Evolutionary conservation across 1,140 invertebrate genomes (phyloP).

Genomic region (Drosophila aff.): DNA sequence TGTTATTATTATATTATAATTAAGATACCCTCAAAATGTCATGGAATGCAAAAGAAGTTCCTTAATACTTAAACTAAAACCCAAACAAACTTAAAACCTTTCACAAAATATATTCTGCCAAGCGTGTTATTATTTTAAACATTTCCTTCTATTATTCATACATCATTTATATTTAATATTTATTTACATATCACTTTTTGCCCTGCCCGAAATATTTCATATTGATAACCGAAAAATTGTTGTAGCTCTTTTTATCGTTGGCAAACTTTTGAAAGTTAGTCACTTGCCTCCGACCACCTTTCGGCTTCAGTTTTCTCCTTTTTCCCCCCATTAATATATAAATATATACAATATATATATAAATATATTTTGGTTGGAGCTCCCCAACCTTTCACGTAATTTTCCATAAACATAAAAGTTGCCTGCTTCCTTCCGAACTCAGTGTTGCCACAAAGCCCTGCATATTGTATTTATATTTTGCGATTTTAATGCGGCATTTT

Average conservation of each 20-base stretch:
- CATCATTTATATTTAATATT: not conserved
- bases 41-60: not conserved
- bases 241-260: constrained; percentile 65
- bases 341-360: not conserved
- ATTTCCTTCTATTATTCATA: not conserved
- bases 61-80: too few relatives aligned
- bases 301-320: constrained; percentile 1
- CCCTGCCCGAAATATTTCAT: constrained; percentile 53
- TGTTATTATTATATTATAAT: too few relatives aligned
- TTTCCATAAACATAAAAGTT: constrained; percentile 80
- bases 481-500: constrained; percentile 80
- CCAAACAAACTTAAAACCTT: not conserved
- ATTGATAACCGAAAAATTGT: constrained; percentile 42
- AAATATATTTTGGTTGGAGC: constrained; percentile 1
- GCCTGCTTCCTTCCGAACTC: constrained; percentile 43
- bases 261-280: constrained; percentile 71
- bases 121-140: not conserved
- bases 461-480: constrained; percentile 81
- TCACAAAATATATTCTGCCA: not conserved
- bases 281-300: constrained; percentile 43
- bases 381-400: constrained; percentile 60
- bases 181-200: not conserved
- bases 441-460: constrained; percentile 51
- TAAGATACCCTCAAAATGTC: too few relatives aligned
- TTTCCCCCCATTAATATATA: not conserved